Evolutionary conservation across 1,140 invertebrate genomes (phyloP).

Genomic region (Liolophura sinensis): DNA sequence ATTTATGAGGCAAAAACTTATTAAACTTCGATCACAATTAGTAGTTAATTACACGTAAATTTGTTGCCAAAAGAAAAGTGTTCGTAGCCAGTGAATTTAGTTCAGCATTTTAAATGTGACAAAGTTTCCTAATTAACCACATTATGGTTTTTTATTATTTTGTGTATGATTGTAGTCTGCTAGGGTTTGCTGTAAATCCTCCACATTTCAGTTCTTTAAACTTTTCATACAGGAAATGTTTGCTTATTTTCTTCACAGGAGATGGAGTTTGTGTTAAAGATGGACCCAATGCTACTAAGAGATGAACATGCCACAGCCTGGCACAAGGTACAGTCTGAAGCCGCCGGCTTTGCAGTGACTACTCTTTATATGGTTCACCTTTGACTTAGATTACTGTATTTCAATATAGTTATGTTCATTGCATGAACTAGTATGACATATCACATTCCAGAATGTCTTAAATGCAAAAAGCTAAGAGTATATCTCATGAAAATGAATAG

Average conservation of each 20-base stretch:
- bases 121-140: too few species aligned
- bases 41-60: too few species aligned
- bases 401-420: constrained; percentile 1
- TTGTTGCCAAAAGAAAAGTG: too few species aligned
- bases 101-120: too few species aligned
- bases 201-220: constrained; percentile 17
- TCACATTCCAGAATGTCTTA: not conserved
- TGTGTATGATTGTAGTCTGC: too few species aligned
- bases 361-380: constrained; percentile 5
- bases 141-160: too few species aligned
- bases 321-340: constrained; percentile 62
- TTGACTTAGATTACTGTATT: not conserved
- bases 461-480: too few species aligned
- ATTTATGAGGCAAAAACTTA: too few species aligned
- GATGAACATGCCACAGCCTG: constrained; percentile 68
- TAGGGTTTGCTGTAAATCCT: not conserved
- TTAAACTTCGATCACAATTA: too few species aligned
- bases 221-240: constrained; percentile 17
- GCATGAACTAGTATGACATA: not conserved
- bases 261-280: constrained; percentile 61
- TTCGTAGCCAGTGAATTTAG: too few species aligned
- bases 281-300: constrained; percentile 45
- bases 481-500: too few species aligned
- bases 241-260: constrained; percentile 57
- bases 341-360: not conserved